Evolutionary conservation across 2,888 invertebrate genomes (phyloP), one percentile per base, ranked within the genome.

Genomic region (Plagodis pulveraria): DNA sequence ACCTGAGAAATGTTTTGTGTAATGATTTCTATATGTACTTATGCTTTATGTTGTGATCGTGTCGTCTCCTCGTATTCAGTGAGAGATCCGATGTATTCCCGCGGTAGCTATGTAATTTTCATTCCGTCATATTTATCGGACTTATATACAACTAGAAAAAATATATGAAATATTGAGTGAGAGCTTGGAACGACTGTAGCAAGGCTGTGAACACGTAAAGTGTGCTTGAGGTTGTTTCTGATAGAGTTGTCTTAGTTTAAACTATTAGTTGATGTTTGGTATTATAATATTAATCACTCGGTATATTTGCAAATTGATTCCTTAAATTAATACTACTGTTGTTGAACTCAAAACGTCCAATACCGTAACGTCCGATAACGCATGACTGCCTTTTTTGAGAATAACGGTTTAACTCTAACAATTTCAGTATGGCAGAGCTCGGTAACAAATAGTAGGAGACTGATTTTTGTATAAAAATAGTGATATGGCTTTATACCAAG

Each of bases 371-470:
- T 88, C 88, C 77, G 76, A 74, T 73, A 72, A 74, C 76, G 79
- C 76, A 77, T 66, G 77, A 80, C 81, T 82, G 84, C 80, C 81
- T 78, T 74, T 76, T 80, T 81, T 78, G 71, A 51, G 35, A 22
- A 22, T n/a, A 49, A 73, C 74, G 69, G 70, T 74, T 77, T 75
- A 69, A 34, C 8, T 9, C 34, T 56, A 68, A 80, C 73, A 74
- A 33, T 41, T 58, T 80, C 65, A 77, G 69, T 74, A 77, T 70
- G 79, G 76, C 80, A 81, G 78, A 81, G 81, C 78, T 83, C 81
- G 76, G 81, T 84, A 87, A 89, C 88, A 89, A 89, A 89, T 88
- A 87, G 89, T 89, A 89, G 89, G 91, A 91, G 91, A 91, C 91
- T 92, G 91, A 92, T 90, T 90, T 22, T 91, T 91, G 86, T 90